These are phyloP conservation scores for Urosaurus nigricauda DNA, from an alignment of 2,797 vertebrate species.

Conservation along the genomic window DNA sequence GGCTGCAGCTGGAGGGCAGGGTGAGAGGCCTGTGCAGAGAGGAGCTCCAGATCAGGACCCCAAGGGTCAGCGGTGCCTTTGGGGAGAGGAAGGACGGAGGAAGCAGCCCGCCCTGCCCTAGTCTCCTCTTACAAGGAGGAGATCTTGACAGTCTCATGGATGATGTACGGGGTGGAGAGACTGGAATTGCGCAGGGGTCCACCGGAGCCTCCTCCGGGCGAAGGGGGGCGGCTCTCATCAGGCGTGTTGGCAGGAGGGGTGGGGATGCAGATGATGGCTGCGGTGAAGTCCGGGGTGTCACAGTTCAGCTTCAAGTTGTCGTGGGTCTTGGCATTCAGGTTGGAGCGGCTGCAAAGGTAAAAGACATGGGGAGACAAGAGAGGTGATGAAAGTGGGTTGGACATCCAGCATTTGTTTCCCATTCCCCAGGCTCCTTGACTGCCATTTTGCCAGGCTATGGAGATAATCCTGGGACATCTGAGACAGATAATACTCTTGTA, in stretches of 20 bases:
- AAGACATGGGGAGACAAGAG: slow-evolving; percentile 20
- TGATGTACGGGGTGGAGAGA: slow-evolving; percentile 79
- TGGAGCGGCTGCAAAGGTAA: slow-evolving; percentile 84
- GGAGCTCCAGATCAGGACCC: not conserved
- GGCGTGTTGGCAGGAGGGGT: slow-evolving; percentile 91
- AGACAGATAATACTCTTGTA: not conserved
- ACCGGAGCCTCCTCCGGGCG: slow-evolving; percentile 79
- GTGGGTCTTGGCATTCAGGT: slow-evolving; percentile 86
- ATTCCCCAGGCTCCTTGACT: not conserved
- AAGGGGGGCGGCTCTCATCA: slow-evolving; percentile 87
- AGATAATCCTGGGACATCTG: not conserved
- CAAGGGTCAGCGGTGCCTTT: not conserved
- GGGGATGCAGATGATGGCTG: slow-evolving; percentile 93
- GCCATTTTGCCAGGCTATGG: not conserved
- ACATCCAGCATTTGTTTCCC: not conserved
- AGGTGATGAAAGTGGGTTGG: not conserved
- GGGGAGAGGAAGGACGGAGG: not conserved
- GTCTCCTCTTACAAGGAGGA: slow-evolving; percentile 86
- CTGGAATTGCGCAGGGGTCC: slow-evolving; percentile 86
- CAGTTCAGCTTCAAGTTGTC: slow-evolving; percentile 89
- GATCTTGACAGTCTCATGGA: slow-evolving; percentile 87
- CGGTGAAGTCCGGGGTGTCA: slow-evolving; percentile 86
- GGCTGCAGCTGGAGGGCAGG: slow-evolving; percentile 8
- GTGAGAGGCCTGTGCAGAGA: not conserved
- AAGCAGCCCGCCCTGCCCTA: slow-evolving; percentile 27